These are phyloP conservation scores for Yoshiicerus persimilis DNA, from an alignment of 1,140 invertebrate species.

Conservation along the genomic window DNA sequence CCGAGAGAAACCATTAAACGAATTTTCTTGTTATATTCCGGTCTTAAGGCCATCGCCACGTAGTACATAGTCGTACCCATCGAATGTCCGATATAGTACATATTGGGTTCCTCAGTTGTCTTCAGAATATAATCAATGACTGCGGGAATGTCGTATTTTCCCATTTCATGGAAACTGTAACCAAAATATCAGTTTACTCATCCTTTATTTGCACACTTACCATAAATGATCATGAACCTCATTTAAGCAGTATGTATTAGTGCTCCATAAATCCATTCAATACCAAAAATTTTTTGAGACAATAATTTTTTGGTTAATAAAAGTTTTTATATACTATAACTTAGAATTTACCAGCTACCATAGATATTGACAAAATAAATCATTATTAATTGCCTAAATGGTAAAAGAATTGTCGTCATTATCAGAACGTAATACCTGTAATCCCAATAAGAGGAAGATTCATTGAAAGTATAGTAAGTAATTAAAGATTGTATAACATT, in stretches of 20 bases:
- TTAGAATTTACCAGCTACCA: background rate
- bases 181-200: background rate
- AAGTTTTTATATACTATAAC: too few species aligned
- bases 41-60: constrained; percentile 62
- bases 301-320: too few species aligned
- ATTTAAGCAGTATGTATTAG: too few species aligned
- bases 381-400: too few species aligned
- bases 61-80: constrained; percentile 68
- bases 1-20: constrained; percentile 66
- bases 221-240: background rate
- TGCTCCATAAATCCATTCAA: too few species aligned
- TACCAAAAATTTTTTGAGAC: too few species aligned
- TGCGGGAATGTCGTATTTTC: constrained; percentile 53
- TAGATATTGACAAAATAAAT: too few species aligned
- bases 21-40: constrained; percentile 68
- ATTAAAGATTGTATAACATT: too few species aligned
- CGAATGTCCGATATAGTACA: constrained; percentile 62
- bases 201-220: background rate
- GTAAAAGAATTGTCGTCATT: too few species aligned
- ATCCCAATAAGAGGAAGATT: constrained; percentile 51
- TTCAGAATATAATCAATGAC: constrained; percentile 43
- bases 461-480: too few species aligned
- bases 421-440: constrained; percentile 51
- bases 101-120: constrained; percentile 43
- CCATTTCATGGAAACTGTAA: constrained; percentile 42